Evolutionary conservation across 2,113 vertebrate species (phyloP).

Genomic region (Carettochelys insculpta): DNA sequence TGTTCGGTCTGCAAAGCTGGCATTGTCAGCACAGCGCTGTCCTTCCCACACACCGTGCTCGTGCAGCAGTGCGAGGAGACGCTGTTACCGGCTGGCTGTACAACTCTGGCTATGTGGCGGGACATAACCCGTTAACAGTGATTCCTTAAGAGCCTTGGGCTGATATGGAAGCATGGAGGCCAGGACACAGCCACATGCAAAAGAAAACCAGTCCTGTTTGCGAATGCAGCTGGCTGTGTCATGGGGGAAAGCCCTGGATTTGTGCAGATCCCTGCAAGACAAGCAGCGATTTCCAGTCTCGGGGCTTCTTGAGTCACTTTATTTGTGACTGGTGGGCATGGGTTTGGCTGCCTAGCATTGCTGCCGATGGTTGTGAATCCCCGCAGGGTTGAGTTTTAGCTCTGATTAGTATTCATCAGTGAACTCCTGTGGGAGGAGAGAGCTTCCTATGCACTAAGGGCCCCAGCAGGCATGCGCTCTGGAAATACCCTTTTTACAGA

Average conservation of each 20-base stretch:
- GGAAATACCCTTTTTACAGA: too few species aligned
- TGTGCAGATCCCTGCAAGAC: neutral
- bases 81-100: neutral
- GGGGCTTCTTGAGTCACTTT: neutral
- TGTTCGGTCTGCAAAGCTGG: neutral
- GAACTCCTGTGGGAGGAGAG: neutral
- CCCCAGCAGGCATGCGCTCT: too few species aligned
- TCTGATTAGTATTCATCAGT: neutral
- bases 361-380: neutral
- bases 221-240: neutral
- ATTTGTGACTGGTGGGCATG: neutral
- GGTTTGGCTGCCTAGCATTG: neutral
- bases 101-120: neutral
- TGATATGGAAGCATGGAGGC: neutral
- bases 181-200: neutral
- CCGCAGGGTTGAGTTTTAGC: rapidly evolving
- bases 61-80: neutral
- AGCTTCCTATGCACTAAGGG: neutral
- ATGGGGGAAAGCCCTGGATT: neutral
- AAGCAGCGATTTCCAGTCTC: neutral
- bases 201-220: constrained; percentile 12
- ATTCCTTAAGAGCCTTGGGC: neutral
- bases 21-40: neutral
- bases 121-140: neutral
- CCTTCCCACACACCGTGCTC: neutral